These are phyloP conservation scores for Gymnosoma rotundatum DNA, from an alignment of 2,888 invertebrate genomes.

Conservation along the genomic window DNA sequence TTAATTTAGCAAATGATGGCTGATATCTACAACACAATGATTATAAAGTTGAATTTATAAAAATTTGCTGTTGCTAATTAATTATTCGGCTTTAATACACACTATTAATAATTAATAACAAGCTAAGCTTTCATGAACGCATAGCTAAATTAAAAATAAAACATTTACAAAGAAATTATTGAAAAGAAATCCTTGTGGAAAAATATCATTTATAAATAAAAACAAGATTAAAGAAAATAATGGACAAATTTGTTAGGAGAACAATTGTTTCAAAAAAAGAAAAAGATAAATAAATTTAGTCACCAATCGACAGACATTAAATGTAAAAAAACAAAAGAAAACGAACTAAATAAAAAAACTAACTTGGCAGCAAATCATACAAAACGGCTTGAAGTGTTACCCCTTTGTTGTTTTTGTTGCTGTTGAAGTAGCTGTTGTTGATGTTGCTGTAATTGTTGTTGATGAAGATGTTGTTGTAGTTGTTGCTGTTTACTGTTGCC, in stretches of 20 bases:
- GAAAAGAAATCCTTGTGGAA: slow-evolving; percentile 1
- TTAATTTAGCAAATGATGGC: slow-evolving; percentile 8
- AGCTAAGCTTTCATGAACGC: slow-evolving; percentile 23
- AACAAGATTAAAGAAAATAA: slow-evolving; percentile 1
- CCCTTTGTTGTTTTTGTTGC: slow-evolving; percentile 78
- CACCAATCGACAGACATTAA: slow-evolving; percentile 23
- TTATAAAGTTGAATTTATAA: not conserved
- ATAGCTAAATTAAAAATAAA: slow-evolving; percentile 29
- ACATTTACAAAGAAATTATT: slow-evolving; percentile 18
- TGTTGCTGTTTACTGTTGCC: slow-evolving; percentile 73
- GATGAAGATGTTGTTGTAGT: slow-evolving; percentile 70
- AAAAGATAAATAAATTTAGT: slow-evolving; percentile 24
- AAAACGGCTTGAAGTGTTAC: slow-evolving; percentile 81
- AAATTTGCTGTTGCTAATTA: slow-evolving; percentile 4
- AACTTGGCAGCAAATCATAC: slow-evolving; percentile 81
- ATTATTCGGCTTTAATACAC: slow-evolving; percentile 6
- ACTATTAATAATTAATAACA: slow-evolving; percentile 19
- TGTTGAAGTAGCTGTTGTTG: slow-evolving; percentile 70
- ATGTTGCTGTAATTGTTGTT: slow-evolving; percentile 71
- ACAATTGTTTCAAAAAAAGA: not conserved
- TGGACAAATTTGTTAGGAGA: not conserved
- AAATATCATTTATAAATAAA: not conserved
- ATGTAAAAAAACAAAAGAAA: not conserved
- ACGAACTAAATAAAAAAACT: slow-evolving; percentile 73
- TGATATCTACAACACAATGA: slow-evolving; percentile 20